Evolutionary conservation across 2,113 vertebrate species (phyloP), one percentile per base, ranked within the genome.

Genomic region (Cichladusa arquata): DNA sequence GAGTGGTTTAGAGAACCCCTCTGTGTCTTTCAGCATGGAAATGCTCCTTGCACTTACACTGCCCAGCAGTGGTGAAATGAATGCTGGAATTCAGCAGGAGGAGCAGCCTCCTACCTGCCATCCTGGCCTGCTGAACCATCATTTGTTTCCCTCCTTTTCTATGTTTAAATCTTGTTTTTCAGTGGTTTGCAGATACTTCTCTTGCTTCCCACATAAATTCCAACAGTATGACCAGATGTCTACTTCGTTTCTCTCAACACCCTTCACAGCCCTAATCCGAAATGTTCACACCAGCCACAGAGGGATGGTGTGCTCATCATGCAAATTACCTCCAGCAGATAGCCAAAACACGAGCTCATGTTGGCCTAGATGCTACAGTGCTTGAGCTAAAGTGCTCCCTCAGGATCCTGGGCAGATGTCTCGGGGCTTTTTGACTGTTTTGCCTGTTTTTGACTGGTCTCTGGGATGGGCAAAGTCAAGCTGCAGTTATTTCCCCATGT

Each of bases 341-440:
- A 73, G 92, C 85, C 94, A 97, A 92, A 96, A 85, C 70, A 90
- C 96, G 85, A 85, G 86, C 93, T 97, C 92, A 95, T 86, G 73
- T 36, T 58, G 77, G 58, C 80, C 38, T 66, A 26, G 70, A 74
- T 86, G 42, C 61, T 81, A 33, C 11, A 61, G 8, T 12, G 56
- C 58, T 71, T 74, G 71, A 80, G 71, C 24, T 81, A 23, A 93
- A 96, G 34, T 67, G 28, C 28, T 96, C 72, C 79, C 85, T 85
- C 33, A 87, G 89, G 76, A 80, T 80, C 28, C 51, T 65, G 74
- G 34, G 36, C 56, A 93, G 84, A 91, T 51, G 17, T 44, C 81
- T 82, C 77, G 51, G 58, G 56, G 47, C 53, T 45, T 48, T 48
- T 47, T 47, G 22, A 47, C 45, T 23, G 47, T 47, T 48, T 48